Conservation (phyloP, 2,113 vertebrate genomes). For the Ornithorhynchus anatinus region DNA sequence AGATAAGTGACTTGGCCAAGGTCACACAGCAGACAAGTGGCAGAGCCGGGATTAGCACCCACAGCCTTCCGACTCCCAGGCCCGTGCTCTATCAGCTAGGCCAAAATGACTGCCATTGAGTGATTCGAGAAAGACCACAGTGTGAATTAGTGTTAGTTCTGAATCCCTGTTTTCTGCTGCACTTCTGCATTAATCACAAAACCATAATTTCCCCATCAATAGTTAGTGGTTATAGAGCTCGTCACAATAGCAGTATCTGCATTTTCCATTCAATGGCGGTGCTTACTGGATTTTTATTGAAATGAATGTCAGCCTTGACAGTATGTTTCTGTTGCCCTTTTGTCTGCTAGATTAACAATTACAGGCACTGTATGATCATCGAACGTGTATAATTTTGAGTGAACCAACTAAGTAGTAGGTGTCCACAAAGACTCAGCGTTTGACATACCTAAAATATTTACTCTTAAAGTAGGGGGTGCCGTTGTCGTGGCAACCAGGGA, state of each 20-base stretch:
- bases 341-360: background rate
- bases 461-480: background rate
- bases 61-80: no score
- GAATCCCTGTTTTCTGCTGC: no score
- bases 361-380: background rate
- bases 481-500: background rate
- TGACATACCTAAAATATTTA: background rate
- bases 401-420: background rate
- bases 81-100: no score
- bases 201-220: no score
- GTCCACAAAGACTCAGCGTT: no score
- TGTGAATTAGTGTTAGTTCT: no score
- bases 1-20: no score
- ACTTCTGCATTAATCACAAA: no score
- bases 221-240: background rate
- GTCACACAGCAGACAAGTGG: no score
- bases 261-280: background rate
- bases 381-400: background rate
- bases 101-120: no score
- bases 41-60: no score
- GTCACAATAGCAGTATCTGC: background rate
- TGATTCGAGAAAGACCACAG: no score
- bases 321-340: background rate
- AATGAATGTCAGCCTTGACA: background rate
- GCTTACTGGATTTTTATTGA: background rate